Evolutionary conservation across 2,113 vertebrate genomes (phyloP), one percentile per base, ranked within the genome.

Genomic region (Psilopsiagon aymara): DNA sequence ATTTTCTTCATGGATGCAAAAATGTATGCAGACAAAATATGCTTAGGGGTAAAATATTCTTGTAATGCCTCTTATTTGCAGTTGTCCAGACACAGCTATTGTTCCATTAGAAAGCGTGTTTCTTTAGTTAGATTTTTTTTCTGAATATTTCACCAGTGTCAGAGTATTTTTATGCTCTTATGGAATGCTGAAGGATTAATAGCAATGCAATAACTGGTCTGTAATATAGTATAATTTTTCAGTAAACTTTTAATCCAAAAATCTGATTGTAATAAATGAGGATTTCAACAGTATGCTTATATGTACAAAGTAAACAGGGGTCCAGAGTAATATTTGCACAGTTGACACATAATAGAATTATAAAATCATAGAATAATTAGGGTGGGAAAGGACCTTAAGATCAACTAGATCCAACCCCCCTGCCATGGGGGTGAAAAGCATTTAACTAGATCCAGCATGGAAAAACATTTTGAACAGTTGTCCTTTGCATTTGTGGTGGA

Each of bases 401-500:
- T 59, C 55, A n/a, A n/a, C 19, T n/a, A 14, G 33, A 23, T 59
- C 33, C 55, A 59, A 14, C 33, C 9, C 19, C 55, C 33, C 33
- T 59, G 33, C 33, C 55, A n/a, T n/a, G 33, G 9, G 49, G 55
- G 63, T 63, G 31, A 76, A 82, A 82, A 64, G 18, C 63, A 70
- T 64, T 92, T 70, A 63, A 63, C 31, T 70, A 63, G 55, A 63
- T 82, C 44, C 46, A 91, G 28, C 4, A 10, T 25, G 53, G 39
- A 94, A 94, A 94, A 93, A 77, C 37, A 77, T 79, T 80, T 90
- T 80, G 57, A 90, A 88, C 47, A 89, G 29, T 76, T 80, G 27
- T 85, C 52, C 33, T 83, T 82, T 53, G 55, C 29, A 43, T 76
- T 77, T 82, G 18, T 88, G 51, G 71, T 80, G 19, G 63, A 62